Evolutionary conservation across 1,140 invertebrate species (phyloP).

Genomic region (Hestina assimilis): DNA sequence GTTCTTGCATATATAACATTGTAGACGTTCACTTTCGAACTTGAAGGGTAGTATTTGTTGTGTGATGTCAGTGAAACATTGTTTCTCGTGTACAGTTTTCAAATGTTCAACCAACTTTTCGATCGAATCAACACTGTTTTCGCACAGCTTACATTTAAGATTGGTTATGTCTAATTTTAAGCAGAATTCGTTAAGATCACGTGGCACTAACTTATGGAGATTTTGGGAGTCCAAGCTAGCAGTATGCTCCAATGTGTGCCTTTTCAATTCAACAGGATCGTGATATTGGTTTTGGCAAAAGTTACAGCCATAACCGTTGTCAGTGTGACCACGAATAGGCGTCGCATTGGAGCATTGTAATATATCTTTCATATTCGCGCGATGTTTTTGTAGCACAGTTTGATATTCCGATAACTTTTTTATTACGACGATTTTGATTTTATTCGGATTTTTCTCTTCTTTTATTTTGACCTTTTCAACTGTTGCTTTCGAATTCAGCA

Average conservation of each 20-base stretch:
- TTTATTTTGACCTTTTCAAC: constrained; percentile 26
- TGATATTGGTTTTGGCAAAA: constrained; percentile 45
- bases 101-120: constrained; percentile 41
- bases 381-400: constrained; percentile 34
- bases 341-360: constrained; percentile 55
- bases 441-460: constrained; percentile 23
- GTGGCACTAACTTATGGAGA: constrained; percentile 16
- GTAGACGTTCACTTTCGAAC: constrained; percentile 35
- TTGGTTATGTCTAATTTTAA: constrained; percentile 48
- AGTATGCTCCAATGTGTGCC: constrained; percentile 29
- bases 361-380: constrained; percentile 49
- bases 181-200: constrained; percentile 12
- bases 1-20: constrained; percentile 39
- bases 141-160: constrained; percentile 40
- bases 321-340: constrained; percentile 45
- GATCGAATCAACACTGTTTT: constrained; percentile 20
- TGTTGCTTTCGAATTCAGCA: neutral
- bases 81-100: constrained; percentile 37
- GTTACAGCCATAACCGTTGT: constrained; percentile 46
- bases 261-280: constrained; percentile 48
- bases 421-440: constrained; percentile 3
- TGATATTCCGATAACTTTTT: constrained; percentile 15
- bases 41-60: constrained; percentile 54
- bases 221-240: neutral
- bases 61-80: constrained; percentile 38